Evolutionary conservation across 2,888 invertebrate species (phyloP), one percentile per base, ranked within the genome.

Genomic region (Psylliodes chrysocephalus): DNA sequence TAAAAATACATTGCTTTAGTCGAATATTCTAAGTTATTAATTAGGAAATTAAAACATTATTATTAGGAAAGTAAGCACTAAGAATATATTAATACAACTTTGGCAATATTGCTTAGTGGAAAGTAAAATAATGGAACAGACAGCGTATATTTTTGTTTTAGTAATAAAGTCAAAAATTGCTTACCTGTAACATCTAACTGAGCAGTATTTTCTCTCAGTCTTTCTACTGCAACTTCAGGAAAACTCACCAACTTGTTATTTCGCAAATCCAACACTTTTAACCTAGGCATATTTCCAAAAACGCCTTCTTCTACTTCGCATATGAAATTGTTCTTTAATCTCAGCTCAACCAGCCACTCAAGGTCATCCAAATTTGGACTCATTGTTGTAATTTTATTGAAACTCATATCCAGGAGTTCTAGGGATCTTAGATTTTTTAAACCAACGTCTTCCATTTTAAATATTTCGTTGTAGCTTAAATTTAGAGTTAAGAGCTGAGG

Each of bases 281-380:
- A 79, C 61, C 94, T 86, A 1, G 93, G 90, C 94, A 95, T 94
- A 19, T 88, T 89, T 77, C 92, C 90, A 79, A 95, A 94, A 1
- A 93, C 92, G 22, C 90, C 87, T 1, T 91, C 93, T 74, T 90
- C 88, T 54, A 95, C 90, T 49, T 88, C 87, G 78, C 95, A 95
- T 73, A 95, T 90, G 65, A 88, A 85, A 82, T 95, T 95, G 80
- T 92, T 90, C 78, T 94, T 93, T 84, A 95, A 86, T 85, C 91
- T 91, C 3, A 95, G 81, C 79, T 95, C 94, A 0, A 95, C 92
- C 56, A 95, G 83, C 91, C 94, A 94, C 78, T 93, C 93, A 86
- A 95, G 89, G 56, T 89, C 86, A 66, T 90, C 88, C 71, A 92
- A 86, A 68, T 87, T 88, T n/a, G 89, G 86, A 61, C 83, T 83